phyloP scores from a whole-genome alignment of 2,888 invertebrate species.

The Andrena marginata region DNA sequence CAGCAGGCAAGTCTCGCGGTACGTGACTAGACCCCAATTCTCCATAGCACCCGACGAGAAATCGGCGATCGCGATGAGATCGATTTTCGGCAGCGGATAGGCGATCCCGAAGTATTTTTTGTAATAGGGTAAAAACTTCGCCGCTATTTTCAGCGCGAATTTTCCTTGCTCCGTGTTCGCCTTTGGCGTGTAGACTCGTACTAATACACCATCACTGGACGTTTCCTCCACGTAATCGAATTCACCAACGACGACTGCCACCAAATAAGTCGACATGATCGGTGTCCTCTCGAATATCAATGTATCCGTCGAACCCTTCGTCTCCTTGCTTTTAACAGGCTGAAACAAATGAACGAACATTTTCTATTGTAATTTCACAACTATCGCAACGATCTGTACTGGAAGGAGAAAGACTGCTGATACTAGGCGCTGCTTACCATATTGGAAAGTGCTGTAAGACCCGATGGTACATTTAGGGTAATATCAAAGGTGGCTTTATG shows the following conservation, averaged over 20 bases:
- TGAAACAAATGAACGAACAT: slow-evolving; percentile 71
- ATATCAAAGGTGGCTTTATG: slow-evolving; percentile 98
- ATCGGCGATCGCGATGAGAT: slow-evolving; percentile 98
- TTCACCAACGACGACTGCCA: slow-evolving; percentile 97
- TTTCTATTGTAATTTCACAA: not conserved
- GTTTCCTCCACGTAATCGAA: slow-evolving; percentile 96
- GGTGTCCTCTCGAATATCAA: slow-evolving; percentile 87
- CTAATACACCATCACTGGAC: slow-evolving; percentile 93
- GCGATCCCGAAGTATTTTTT: slow-evolving; percentile 97
- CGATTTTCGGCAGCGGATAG: slow-evolving; percentile 98
- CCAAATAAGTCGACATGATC: slow-evolving; percentile 97
- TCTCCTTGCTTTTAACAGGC: slow-evolving; percentile 81
- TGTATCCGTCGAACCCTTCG: slow-evolving; percentile 59
- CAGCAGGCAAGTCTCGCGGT: slow-evolving; percentile 94
- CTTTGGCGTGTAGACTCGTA: slow-evolving; percentile 94
- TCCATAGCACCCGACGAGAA: slow-evolving; percentile 99
- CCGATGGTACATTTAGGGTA: slow-evolving; percentile 92
- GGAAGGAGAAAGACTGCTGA: slow-evolving; percentile 28
- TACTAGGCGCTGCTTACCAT: slow-evolving; percentile 88
- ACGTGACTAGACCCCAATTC: slow-evolving; percentile 94
- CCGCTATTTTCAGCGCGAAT: slow-evolving; percentile 97
- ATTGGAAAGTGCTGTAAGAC: slow-evolving; percentile 95
- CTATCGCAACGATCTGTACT: not conserved
- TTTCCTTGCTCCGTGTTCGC: slow-evolving; percentile 96
- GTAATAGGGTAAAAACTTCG: slow-evolving; percentile 96